These are phyloP conservation scores for Aradus depressus DNA, from an alignment of 2,888 invertebrate species.

Conservation along the genomic window DNA sequence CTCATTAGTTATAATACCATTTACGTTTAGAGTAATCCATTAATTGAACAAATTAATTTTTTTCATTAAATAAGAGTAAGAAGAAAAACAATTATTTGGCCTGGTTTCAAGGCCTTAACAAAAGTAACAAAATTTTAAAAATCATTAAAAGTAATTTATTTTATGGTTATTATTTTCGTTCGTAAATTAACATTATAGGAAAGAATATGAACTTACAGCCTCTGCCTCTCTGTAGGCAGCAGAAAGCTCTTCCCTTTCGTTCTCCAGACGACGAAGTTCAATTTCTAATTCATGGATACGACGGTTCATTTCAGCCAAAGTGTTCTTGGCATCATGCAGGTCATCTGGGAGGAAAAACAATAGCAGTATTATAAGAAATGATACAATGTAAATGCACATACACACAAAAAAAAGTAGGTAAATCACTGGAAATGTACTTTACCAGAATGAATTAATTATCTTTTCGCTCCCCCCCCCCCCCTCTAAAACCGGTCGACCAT, in stretches of 20 bases:
- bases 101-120: too few relatives aligned
- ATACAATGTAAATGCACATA: too few relatives aligned
- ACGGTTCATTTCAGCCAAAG: constrained; percentile 89
- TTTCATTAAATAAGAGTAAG: too few relatives aligned
- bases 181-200: neutral
- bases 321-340: constrained; percentile 85
- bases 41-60: too few relatives aligned
- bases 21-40: too few relatives aligned
- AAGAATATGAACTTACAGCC: constrained; percentile 59
- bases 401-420: too few relatives aligned
- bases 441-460: too few relatives aligned
- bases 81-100: neutral
- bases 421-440: too few relatives aligned
- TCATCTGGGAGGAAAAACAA: constrained; percentile 58
- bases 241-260: constrained; percentile 96
- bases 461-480: too few relatives aligned
- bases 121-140: neutral
- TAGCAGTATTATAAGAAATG: too few relatives aligned
- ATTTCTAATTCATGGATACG: constrained; percentile 95
- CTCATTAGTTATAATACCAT: too few relatives aligned
- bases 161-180: neutral
- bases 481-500: too few relatives aligned
- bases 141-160: neutral
- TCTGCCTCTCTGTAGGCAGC: constrained; percentile 98
- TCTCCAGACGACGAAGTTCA: constrained; percentile 94